phyloP scores from a whole-genome alignment of 2,797 vertebrate species.

The Leptatherina wallacei region DNA sequence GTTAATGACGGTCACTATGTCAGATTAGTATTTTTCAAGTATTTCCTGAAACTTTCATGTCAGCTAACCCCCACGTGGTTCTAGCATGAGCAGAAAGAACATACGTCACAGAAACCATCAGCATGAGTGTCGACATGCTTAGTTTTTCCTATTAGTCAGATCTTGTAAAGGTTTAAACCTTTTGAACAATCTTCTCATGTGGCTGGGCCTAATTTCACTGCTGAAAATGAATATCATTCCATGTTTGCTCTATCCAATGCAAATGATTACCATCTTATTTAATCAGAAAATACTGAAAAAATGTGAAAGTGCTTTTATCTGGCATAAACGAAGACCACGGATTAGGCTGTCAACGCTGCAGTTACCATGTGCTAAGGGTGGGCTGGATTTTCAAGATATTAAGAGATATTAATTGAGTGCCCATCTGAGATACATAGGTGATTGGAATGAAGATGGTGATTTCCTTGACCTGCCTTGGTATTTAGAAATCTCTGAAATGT shows the following conservation, averaged over 20 bases:
- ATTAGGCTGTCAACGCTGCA: conserved; percentile 11
- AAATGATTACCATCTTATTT: neutral
- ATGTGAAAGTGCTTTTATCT: neutral
- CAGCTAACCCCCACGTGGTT: too few relatives aligned
- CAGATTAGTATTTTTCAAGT: too few relatives aligned
- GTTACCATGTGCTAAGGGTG: neutral
- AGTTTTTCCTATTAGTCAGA: too few relatives aligned
- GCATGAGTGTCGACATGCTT: too few relatives aligned
- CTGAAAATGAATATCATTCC: neutral
- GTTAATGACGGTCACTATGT: too few relatives aligned
- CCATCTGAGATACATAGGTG: conserved; percentile 5
- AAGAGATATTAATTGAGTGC: neutral
- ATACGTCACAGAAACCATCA: too few relatives aligned
- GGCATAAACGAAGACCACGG: conserved; percentile 1
- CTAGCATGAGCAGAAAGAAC: too few relatives aligned
- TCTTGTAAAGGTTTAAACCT: too few relatives aligned
- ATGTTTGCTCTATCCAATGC: neutral
- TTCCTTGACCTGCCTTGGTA: conserved; percentile 18
- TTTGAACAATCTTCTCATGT: neutral
- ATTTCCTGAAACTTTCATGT: too few relatives aligned
- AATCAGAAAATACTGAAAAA: neutral
- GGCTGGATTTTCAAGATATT: neutral
- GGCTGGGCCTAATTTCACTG: neutral
- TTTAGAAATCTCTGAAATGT: neutral
- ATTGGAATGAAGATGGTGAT: neutral